Evolutionary conservation across 2,113 vertebrate genomes (phyloP), one percentile per base, ranked within the genome.

Genomic region (Hippocampus mohnikei): DNA sequence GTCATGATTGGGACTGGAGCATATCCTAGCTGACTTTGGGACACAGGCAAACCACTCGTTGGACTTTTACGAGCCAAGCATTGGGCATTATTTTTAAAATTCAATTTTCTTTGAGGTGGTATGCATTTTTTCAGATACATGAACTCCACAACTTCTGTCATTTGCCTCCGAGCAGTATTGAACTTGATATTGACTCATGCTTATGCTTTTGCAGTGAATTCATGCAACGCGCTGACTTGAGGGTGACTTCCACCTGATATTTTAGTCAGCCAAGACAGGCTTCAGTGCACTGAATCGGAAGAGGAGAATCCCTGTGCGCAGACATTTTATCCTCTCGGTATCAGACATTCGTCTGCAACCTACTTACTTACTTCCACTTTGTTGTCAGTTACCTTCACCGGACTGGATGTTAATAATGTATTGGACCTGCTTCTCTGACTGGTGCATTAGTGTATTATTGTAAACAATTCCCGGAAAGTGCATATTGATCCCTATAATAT

Each of bases 221-320:
- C 44, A 78, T 69, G 67, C 41, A 44, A 83, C 83, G 72, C 63
- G 69, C 64, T 15, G 79, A 82, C 82, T 84, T 71, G 21, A 63
- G 81, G 48, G 52, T 25, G 52, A 73, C 85, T 76, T 81, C 69
- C 73, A 83, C 81, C 83, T 85, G 84, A 85, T 83, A 85, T 76
- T 69, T 48, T 62, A 69, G 78, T 80, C 80, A 82, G 78, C 73
- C 46, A 29, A 42, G 72, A 66, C 42, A 2, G 63, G 70, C 68
- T 71, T 13, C 76, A 20, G 76, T 58, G 81, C 78, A 73, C 59
- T 8, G 13, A 78, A 77, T 48, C 48, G 74, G 74, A 69, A 62
- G 61, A 76, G 70, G 73, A 79, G 73, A 82, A 73, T 82, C 78
- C 74, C 75, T 0, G 12, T 21, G 77, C 64, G 73, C 41, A 73